A percentile compares a stretch with the other conserved stretches of the same genome.
Conservation (phyloP, 2,888 invertebrate species). For the Drosophila hamatofila region DNA sequence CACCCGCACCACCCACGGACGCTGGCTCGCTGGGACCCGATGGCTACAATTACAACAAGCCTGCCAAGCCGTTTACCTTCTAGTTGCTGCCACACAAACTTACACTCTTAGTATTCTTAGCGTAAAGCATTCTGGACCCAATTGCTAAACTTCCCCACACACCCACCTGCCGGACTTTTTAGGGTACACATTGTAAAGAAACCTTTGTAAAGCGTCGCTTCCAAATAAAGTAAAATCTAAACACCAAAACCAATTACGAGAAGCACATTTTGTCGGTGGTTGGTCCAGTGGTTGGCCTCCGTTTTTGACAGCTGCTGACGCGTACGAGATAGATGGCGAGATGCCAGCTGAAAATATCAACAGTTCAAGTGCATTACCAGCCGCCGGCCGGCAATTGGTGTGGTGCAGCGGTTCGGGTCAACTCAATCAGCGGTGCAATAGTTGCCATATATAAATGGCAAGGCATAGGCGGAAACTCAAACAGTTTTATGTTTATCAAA, state of each 20-base stretch:
- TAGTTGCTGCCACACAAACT: conserved; percentile 53
- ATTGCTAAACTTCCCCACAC: not conserved
- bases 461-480: conserved; percentile 38
- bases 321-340: conserved; percentile 52
- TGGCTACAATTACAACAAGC: conserved; percentile 84
- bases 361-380: conserved; percentile 74
- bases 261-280: conserved; percentile 33
- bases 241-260: conserved; percentile 45
- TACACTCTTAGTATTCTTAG: conserved; percentile 41
- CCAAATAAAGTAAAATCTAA: conserved; percentile 64
- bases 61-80: conserved; percentile 82
- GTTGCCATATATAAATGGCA: conserved; percentile 61
- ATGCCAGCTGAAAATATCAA: conserved; percentile 58
- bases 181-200: conserved; percentile 47
- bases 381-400: conserved; percentile 15
- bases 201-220: conserved; percentile 59
- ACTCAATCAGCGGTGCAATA: conserved; percentile 55
- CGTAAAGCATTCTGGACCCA: conserved; percentile 32
- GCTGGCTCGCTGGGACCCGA: conserved; percentile 83
- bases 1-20: conserved; percentile 54
- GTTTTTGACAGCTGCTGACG: conserved; percentile 64
- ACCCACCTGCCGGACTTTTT: conserved; percentile 28
- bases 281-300: conserved; percentile 55
- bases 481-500: conserved; percentile 30
- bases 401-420: conserved; percentile 54